Percentiles rank a stretch among this genome's conserved stretches.
phyloP scores from a whole-genome alignment of 92 coral and sea anemone species.

The Anthopleura xanthogrammica region DNA sequence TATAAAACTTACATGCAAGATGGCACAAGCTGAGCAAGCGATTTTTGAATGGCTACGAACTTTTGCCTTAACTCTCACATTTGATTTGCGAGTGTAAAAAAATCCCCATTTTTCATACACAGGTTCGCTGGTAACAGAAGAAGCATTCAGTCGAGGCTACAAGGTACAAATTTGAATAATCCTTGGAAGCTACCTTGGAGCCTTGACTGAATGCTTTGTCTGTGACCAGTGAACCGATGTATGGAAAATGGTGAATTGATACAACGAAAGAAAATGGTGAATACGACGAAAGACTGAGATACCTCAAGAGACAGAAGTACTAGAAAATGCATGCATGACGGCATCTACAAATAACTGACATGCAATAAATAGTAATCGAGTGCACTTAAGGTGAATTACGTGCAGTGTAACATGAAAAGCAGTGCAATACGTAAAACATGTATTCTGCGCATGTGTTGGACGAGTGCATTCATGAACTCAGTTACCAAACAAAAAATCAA shows the following conservation, averaged over 20 bases:
- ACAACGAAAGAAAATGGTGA: neutral
- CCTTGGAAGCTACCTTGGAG: no score
- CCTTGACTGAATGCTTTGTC: no score
- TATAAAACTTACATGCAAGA: neutral
- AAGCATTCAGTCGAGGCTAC: no score
- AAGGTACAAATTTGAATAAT: no score
- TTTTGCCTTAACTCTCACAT: neutral
- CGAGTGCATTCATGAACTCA: no score
- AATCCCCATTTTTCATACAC: no score
- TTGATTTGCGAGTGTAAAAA: no score
- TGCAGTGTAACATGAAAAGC: neutral
- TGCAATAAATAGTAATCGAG: conserved; percentile 3
- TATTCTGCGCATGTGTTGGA: no score
- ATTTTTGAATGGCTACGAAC: neutral
- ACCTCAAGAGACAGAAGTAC: neutral
- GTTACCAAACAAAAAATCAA: no score
- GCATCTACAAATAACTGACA: neutral
- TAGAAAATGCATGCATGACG: neutral
- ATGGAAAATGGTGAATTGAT: neutral
- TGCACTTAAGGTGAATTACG: neutral
- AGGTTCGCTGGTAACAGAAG: no score
- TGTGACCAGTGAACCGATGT: no score
- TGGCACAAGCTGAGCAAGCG: neutral
- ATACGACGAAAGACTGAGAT: neutral
- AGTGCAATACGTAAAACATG: neutral